phyloP scores from a whole-genome alignment of 2,888 invertebrate species.

The Hyalella azteca region DNA sequence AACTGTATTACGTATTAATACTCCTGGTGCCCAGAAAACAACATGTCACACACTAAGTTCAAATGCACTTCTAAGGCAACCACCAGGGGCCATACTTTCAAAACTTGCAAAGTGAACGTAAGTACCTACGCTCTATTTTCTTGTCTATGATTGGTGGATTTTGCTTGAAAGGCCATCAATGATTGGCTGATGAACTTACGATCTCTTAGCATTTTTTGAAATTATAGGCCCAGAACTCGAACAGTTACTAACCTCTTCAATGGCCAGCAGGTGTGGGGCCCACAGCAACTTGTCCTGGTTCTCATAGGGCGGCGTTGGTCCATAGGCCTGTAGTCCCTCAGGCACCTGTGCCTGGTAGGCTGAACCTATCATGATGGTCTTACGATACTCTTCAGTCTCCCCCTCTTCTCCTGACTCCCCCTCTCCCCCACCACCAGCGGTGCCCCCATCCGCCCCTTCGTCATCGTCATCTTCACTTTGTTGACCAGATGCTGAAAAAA shows the following conservation, averaged over 20 bases:
- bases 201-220: too few species aligned
- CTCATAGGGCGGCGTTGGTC: conserved; percentile 85
- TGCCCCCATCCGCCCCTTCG: conserved; percentile 77
- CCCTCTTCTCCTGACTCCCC: conserved; percentile 76
- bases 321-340: conserved; percentile 88
- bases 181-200: too few species aligned
- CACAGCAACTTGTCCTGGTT: conserved; percentile 94
- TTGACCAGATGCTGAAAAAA: conserved; percentile 59
- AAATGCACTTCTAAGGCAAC: too few species aligned
- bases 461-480: conserved; percentile 72
- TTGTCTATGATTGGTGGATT: too few species aligned
- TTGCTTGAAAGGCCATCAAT: too few species aligned
- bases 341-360: conserved; percentile 94
- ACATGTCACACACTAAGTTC: too few species aligned
- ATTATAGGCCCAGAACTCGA: too few species aligned
- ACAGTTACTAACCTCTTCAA: conserved; percentile 62
- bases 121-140: too few species aligned
- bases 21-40: too few species aligned
- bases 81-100: too few species aligned
- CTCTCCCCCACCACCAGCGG: conserved; percentile 73
- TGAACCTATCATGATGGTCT: conserved; percentile 91
- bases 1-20: too few species aligned
- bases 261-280: conserved; percentile 81
- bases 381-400: conserved; percentile 83
- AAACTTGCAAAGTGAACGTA: too few species aligned